Percentiles rank a stretch among this genome's conserved stretches.
Conservation (phyloP, 2,888 invertebrate species). For the Acleris emargana region DNA sequence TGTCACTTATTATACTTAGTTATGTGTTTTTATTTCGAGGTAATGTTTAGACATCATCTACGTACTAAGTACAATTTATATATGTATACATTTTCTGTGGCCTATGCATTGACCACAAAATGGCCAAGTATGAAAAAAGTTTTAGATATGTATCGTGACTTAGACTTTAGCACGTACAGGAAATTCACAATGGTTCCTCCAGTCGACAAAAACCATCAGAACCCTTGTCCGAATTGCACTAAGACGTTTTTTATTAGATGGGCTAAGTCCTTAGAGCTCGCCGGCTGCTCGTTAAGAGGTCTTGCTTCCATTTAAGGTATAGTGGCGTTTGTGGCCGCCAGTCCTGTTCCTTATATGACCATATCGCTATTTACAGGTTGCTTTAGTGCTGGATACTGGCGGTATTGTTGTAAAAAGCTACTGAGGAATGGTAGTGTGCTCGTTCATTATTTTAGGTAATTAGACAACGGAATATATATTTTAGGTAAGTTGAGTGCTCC, state of each 20-base stretch:
- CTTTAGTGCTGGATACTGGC: conserved; percentile 39
- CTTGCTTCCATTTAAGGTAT: conserved; percentile 63
- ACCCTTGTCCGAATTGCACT: conserved; percentile 24
- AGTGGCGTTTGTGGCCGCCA: conserved; percentile 54
- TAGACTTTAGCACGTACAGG: background rate
- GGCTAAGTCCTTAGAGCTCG: conserved; percentile 49
- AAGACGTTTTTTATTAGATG: conserved; percentile 44
- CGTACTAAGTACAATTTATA: too few species aligned
- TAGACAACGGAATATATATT: too few species aligned
- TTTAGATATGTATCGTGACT: too few species aligned
- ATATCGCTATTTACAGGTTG: conserved; percentile 48
- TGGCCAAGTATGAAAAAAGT: too few species aligned
- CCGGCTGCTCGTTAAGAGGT: conserved; percentile 63
- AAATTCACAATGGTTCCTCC: conserved; percentile 17
- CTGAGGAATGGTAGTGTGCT: background rate
- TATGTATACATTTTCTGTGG: too few species aligned
- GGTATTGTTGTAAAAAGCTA: conserved; percentile 18
- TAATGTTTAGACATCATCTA: too few species aligned
- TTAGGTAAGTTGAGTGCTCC: too few species aligned
- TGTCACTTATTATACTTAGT: too few species aligned
- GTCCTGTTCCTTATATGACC: conserved; percentile 55
- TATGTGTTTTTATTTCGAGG: too few species aligned
- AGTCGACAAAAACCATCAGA: conserved; percentile 20
- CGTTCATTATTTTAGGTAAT: background rate
- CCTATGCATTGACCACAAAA: background rate